Conservation (phyloP, 2,113 vertebrate species). For the Poeciliopsis retropinna region DNA sequence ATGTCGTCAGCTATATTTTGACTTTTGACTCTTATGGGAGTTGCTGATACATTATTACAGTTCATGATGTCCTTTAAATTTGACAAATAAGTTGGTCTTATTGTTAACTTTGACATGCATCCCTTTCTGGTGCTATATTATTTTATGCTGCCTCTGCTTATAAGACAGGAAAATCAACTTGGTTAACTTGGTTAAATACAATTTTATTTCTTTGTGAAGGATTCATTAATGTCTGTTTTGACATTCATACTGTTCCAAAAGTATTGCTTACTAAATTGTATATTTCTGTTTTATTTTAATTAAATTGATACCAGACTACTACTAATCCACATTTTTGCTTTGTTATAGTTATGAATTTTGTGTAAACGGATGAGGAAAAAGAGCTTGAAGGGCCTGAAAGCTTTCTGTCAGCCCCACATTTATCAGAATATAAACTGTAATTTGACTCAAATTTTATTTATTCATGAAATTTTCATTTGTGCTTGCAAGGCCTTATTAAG, state of each 20-base stretch:
- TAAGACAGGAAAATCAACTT: neutral
- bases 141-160: neutral
- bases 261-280: neutral
- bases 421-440: neutral
- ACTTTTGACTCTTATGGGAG: neutral
- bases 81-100: no score
- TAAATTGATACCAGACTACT: neutral
- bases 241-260: neutral
- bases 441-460: neutral
- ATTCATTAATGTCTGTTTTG: neutral
- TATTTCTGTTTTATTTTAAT: neutral
- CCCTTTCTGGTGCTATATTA: neutral
- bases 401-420: neutral
- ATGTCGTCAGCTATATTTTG: neutral
- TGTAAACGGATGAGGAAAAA: neutral
- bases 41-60: neutral
- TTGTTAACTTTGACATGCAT: no score
- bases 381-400: neutral
- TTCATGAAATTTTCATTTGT: neutral
- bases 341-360: neutral
- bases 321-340: neutral
- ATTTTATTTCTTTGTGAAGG: neutral
- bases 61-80: neutral
- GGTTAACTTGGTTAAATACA: neutral
- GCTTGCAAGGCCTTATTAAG: constrained; percentile 1